A percentile compares a stretch with the other conserved stretches of the same genome.
These are phyloP conservation scores for Apodemia zela DNA, from an alignment of 2,888 invertebrate species.

Conservation along the genomic window DNA sequence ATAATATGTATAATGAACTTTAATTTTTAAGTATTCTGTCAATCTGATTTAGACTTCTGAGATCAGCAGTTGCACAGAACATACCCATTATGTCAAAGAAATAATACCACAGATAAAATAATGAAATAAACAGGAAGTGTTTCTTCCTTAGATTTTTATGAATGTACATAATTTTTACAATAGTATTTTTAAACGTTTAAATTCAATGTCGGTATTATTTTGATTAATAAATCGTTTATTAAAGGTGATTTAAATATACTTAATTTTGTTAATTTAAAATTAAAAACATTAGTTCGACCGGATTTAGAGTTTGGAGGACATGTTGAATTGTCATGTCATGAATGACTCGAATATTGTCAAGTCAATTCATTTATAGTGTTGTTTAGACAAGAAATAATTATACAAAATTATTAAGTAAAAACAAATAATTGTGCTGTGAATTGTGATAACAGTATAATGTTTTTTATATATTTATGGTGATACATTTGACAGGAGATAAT, in stretches of 20 bases:
- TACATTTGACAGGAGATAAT: conserved; percentile 55
- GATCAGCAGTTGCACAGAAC: too few species aligned
- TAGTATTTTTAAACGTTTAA: neutral
- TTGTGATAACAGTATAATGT: conserved; percentile 63
- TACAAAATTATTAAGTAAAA: conserved; percentile 67
- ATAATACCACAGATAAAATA: neutral
- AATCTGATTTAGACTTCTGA: too few species aligned
- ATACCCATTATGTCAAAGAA: too few species aligned
- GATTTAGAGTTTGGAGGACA: conserved; percentile 67
- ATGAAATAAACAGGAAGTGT: neutral
- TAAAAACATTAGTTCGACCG: conserved; percentile 46
- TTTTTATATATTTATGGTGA: conserved; percentile 59
- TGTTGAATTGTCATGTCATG: conserved; percentile 75
- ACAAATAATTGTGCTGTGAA: conserved; percentile 58
- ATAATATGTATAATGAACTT: too few species aligned
- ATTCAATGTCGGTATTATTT: neutral
- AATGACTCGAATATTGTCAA: conserved; percentile 69
- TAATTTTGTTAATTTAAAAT: neutral
- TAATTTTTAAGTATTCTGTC: too few species aligned
- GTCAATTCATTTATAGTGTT: conserved; percentile 65
- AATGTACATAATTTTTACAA: neutral
- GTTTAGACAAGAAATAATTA: conserved; percentile 55
- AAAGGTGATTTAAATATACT: neutral
- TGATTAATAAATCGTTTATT: neutral
- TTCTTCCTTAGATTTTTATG: neutral